phyloP scores from a whole-genome alignment of 2,797 vertebrate species.

The Margarornis squamiger region DNA sequence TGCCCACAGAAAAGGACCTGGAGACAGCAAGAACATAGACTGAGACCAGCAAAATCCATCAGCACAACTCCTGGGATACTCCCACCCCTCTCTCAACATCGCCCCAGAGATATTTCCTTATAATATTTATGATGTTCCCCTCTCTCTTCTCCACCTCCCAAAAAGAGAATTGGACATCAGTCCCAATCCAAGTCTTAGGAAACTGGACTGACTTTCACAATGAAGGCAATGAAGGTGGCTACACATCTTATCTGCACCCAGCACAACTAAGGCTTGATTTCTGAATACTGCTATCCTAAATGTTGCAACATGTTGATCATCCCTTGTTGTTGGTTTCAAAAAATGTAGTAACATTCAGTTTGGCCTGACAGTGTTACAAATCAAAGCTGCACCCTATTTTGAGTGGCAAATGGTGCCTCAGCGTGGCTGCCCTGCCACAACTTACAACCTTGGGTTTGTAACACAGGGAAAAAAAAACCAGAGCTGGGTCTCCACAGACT shows the following conservation, averaged over 20 bases:
- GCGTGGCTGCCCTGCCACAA: background rate
- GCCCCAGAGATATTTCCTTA: background rate
- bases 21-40: background rate
- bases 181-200: background rate
- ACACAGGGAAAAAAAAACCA: background rate
- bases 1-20: slow-evolving; percentile 77
- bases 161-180: background rate
- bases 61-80: background rate
- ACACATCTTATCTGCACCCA: background rate
- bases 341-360: background rate
- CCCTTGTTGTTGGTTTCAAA: background rate
- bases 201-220: background rate
- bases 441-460: background rate
- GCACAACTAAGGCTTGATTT: background rate
- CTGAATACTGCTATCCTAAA: background rate
- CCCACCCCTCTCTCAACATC: background rate
- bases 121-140: background rate
- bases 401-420: background rate
- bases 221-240: background rate
- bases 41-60: background rate
- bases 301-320: background rate
- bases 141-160: background rate
- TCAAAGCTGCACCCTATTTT: background rate
- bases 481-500: background rate
- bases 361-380: background rate